These are phyloP conservation scores for Anorthoa munda DNA, from an alignment of 2,888 invertebrate genomes.

Conservation along the genomic window DNA sequence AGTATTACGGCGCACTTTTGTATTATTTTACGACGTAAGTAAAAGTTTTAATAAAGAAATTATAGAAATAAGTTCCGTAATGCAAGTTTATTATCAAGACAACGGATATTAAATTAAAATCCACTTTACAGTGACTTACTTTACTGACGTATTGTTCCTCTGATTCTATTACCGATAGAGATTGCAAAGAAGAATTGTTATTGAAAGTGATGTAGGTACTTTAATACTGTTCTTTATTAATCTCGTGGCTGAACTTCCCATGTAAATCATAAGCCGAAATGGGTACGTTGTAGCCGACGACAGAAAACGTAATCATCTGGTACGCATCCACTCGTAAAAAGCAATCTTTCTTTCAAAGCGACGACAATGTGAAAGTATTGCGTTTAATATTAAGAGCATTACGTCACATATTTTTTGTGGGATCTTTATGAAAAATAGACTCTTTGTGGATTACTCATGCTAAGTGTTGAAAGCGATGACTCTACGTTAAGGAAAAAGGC, in stretches of 20 bases:
- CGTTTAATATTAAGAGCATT: conserved; percentile 74
- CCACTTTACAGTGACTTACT: conserved; percentile 42
- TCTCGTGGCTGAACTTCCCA: conserved; percentile 71
- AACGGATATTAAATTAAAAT: conserved; percentile 51
- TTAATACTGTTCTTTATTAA: conserved; percentile 22
- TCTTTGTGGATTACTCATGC: conserved; percentile 60
- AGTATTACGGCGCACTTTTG: too few relatives aligned
- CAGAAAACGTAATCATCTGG: conserved; percentile 83
- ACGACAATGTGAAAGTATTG: conserved; percentile 75
- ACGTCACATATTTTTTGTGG: conserved; percentile 70
- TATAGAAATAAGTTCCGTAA: conserved; percentile 51
- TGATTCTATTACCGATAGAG: conserved; percentile 46
- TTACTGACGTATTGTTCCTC: conserved; percentile 54
- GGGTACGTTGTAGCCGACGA: conserved; percentile 73
- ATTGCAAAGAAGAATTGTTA: conserved; percentile 35
- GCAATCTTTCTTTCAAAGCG: conserved; percentile 78
- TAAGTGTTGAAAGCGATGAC: conserved; percentile 61
- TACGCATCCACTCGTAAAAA: conserved; percentile 74
- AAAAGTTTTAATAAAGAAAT: conserved; percentile 64
- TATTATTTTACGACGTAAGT: conserved; percentile 58
- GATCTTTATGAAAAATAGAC: conserved; percentile 68
- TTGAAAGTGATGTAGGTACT: conserved; percentile 27
- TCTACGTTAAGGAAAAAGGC: neutral
- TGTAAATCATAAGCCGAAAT: conserved; percentile 77
- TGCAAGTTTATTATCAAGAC: conserved; percentile 49